Conservation (phyloP, 2,797 vertebrate genomes). For the Channallabes apus region DNA sequence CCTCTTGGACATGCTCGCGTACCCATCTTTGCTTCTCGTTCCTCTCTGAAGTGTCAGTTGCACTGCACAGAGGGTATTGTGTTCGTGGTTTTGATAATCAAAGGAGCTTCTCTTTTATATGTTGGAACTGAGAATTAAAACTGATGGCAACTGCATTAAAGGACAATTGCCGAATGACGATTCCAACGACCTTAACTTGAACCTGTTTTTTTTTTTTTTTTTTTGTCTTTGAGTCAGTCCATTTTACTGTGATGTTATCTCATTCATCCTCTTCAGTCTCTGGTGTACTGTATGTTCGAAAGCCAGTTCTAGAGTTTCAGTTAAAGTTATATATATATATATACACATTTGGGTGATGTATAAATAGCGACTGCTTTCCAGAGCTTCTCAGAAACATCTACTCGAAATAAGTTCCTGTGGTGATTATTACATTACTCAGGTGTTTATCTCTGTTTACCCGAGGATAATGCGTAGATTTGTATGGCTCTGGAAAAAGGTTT, state of each 20-base stretch:
- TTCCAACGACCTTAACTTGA: neutral
- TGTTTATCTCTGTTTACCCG: neutral
- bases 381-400: conserved; percentile 41
- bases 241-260: neutral
- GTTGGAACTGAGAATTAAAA: neutral
- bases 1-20: neutral
- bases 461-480: no score
- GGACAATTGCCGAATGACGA: neutral
- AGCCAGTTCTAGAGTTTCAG: conserved; percentile 24
- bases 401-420: conserved; percentile 1
- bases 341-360: conserved; percentile 29
- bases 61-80: conserved; percentile 5
- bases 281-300: neutral
- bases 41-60: neutral
- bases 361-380: conserved; percentile 46
- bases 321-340: conserved; percentile 1
- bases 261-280: conserved; percentile 7
- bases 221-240: neutral
- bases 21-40: neutral
- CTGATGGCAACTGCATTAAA: neutral
- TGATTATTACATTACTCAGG: neutral
- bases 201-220: neutral
- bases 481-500: neutral
- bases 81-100: neutral
- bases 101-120: neutral